A percentile compares a stretch with the other conserved stretches of the same genome.
These are phyloP conservation scores for Ceratina australensis DNA, from an alignment of 1,140 invertebrate genomes.

Conservation along the genomic window DNA sequence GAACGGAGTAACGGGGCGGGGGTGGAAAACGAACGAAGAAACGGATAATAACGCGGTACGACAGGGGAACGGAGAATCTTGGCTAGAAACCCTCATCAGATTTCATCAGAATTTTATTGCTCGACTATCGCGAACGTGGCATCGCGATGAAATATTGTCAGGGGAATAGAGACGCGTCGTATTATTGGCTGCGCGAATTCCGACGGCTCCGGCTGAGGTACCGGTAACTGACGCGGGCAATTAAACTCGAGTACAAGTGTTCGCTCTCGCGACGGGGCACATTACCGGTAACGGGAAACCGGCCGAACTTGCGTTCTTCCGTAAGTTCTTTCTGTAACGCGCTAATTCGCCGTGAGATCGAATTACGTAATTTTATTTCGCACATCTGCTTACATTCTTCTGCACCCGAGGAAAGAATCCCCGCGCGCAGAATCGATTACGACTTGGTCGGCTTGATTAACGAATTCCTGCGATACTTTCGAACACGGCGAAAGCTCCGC, in stretches of 20 bases:
- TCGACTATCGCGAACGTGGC: not conserved
- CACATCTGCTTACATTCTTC: constrained; percentile 3
- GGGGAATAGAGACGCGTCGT: too few relatives aligned
- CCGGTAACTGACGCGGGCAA: not conserved
- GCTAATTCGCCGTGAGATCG: not conserved
- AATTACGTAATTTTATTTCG: constrained; percentile 44
- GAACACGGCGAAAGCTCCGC: not conserved
- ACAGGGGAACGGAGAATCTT: not conserved
- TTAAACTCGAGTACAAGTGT: constrained; percentile 17
- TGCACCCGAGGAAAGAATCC: not conserved
- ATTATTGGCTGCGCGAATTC: not conserved
- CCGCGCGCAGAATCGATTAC: not conserved
- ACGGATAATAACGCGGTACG: not conserved
- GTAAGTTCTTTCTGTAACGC: constrained; percentile 4
- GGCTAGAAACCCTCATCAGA: not conserved
- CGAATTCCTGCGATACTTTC: constrained; percentile 27
- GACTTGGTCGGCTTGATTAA: not conserved
- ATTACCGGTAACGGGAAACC: constrained; percentile 18
- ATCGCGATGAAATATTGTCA: not conserved
- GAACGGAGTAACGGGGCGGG: constrained; percentile 1
- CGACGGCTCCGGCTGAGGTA: not conserved
- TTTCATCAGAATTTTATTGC: constrained; percentile 45
- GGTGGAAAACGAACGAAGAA: not conserved
- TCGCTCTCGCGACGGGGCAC: not conserved
- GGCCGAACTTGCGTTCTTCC: constrained; percentile 18